These are phyloP conservation scores for Philotrypesis tridentata DNA, from an alignment of 1,140 invertebrate species.

Conservation along the genomic window DNA sequence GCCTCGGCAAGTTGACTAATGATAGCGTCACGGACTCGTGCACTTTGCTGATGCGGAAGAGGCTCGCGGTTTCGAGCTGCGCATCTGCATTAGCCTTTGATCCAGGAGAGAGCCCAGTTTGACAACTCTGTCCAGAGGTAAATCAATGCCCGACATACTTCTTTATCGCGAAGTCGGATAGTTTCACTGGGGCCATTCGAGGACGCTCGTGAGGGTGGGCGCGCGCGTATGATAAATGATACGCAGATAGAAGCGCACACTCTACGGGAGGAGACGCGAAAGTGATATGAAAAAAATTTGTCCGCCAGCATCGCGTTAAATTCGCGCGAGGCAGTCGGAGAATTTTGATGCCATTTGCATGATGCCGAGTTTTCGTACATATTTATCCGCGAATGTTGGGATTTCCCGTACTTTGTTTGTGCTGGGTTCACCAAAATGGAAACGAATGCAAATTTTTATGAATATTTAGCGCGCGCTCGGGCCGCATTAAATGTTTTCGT, in stretches of 20 bases:
- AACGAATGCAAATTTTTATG: background rate
- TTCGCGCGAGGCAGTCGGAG: background rate
- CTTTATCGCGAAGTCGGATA: too few species aligned
- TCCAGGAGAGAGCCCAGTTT: too few species aligned
- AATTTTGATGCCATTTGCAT: background rate
- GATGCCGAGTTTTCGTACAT: background rate
- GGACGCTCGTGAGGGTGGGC: too few species aligned
- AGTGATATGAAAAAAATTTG: background rate
- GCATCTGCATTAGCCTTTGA: background rate
- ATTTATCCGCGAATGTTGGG: background rate
- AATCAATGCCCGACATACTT: conserved; percentile 23
- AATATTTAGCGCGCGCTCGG: background rate
- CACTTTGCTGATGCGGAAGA: conserved; percentile 19
- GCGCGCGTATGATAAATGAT: too few species aligned
- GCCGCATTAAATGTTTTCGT: background rate
- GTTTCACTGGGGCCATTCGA: too few species aligned
- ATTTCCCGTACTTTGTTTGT: background rate
- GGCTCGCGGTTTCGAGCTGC: background rate
- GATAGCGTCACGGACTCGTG: background rate
- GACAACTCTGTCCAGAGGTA: background rate
- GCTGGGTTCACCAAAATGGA: background rate
- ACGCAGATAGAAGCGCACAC: too few species aligned
- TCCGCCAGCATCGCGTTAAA: background rate
- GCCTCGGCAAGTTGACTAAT: conserved; percentile 34
- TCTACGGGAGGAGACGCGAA: background rate